phyloP scores from a whole-genome alignment of 1,140 invertebrate genomes.

The Melanaphis sacchari region DNA sequence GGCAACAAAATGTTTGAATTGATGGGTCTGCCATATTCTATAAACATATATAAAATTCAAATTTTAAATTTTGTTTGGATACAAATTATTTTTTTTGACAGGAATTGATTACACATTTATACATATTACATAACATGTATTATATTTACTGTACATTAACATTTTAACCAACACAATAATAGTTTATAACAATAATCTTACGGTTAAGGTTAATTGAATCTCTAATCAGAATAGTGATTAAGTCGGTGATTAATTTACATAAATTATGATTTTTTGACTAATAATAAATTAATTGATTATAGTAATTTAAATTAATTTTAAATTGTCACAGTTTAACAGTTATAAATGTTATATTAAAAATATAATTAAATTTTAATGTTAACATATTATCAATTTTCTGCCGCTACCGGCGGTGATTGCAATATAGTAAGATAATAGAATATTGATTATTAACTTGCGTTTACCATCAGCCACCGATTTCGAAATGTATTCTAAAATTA shows the following conservation, averaged over 20 bases:
- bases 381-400: neutral
- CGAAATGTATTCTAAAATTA: neutral
- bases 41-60: neutral
- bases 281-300: neutral
- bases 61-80: neutral
- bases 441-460: no score
- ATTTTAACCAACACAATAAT: neutral
- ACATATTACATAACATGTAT: neutral
- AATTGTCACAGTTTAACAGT: neutral
- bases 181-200: neutral
- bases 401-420: no score
- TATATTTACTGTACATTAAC: neutral
- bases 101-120: neutral
- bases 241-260: neutral
- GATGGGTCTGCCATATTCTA: constrained; percentile 60
- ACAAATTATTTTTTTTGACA: neutral
- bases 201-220: neutral
- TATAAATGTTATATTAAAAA: no score
- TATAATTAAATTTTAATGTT: no score
- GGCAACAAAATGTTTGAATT: constrained; percentile 61
- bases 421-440: no score
- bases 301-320: neutral
- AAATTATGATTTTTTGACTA: neutral
- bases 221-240: neutral
- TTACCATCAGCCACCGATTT: neutral